Base-by-base conservation (phyloP, 2,113 vertebrate genomes). In the Holacanthus passer region DNA sequence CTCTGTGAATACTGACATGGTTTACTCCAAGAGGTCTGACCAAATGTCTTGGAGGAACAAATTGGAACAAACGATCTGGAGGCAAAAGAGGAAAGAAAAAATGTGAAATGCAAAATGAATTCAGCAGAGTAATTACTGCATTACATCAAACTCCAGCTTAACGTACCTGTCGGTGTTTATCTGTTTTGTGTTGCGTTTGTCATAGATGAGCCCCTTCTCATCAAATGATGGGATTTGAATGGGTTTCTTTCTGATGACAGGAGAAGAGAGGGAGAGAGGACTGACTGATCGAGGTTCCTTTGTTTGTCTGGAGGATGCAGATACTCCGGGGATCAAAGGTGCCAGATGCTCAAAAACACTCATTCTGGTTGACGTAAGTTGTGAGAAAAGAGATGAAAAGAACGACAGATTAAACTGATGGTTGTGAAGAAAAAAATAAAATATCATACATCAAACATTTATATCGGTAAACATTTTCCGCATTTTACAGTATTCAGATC, bases 151-250 rank as follows among this genome's bases (percentile, higher is more conserved):
- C 59, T 22, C 17, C 6, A 62, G 12, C 22, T 39, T 9, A 24
- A 13, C 63, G 73, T 88, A 93, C 92, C 85, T 92, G 82, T 73
- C 82, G 20, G 70, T 24, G 19, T 52, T 53, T 32, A n/a, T 35
- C 37, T 59, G 82, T 37, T 65, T 64, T 56, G 31, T 32, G 67
- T 55, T 31, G 43, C 56, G 35, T 43, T 48, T 85, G 20, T 91
- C 88, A 66, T 79, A 64, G 32, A 88, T 41, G n/a, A 88, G 75
- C 13, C 91, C 91, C 37, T 66, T 89, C 63, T 89, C 77, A 64
- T 90, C 84, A 78, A 95, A 95, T 29, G 95, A 93, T 1, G 93
- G 85, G 68, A 95, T 93, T 16, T 93, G 90, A 71, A 95, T 94
- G 8, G 86, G 86, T 87, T 90, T 95, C 90, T 92, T 95, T 66